phyloP scores from a whole-genome alignment of 2,888 invertebrate species.

The Pyralis farinalis region DNA sequence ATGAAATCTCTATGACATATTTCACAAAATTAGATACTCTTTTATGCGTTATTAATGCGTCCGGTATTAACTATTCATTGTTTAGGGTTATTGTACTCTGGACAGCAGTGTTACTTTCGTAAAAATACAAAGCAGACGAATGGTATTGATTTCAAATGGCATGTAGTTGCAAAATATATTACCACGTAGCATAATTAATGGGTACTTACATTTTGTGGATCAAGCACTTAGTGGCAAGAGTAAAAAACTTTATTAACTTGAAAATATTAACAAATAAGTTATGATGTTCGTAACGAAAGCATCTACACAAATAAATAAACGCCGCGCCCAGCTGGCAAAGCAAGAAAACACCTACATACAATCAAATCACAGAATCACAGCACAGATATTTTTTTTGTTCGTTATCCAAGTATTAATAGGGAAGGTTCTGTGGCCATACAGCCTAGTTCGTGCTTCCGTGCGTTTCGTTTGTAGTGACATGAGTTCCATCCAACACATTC shows the following conservation, averaged over 20 bases:
- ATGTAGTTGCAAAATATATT: constrained; percentile 23
- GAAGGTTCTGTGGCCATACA: too few relatives aligned
- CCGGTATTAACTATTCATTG: constrained; percentile 11
- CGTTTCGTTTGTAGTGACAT: too few relatives aligned
- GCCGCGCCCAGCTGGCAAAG: constrained; percentile 75
- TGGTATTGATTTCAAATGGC: constrained; percentile 45
- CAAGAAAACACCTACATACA: constrained; percentile 23
- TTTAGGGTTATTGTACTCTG: constrained; percentile 31
- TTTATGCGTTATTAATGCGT: neutral
- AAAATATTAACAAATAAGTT: neutral
- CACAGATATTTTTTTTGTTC: too few relatives aligned
- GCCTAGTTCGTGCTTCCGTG: too few relatives aligned
- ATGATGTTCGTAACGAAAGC: constrained; percentile 21
- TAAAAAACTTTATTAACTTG: neutral
- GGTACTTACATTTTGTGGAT: constrained; percentile 31
- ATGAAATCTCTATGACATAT: too few relatives aligned
- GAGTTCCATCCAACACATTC: too few relatives aligned
- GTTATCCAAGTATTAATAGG: too few relatives aligned
- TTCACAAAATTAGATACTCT: too few relatives aligned
- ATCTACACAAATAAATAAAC: constrained; percentile 44
- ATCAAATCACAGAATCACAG: too few relatives aligned
- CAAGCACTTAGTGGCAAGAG: constrained; percentile 19
- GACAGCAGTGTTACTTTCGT: constrained; percentile 40
- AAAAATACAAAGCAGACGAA: constrained; percentile 30
- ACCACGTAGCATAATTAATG: constrained; percentile 14